These are phyloP conservation scores for Meta bourneti DNA, from an alignment of 2,888 invertebrate species.

Conservation along the genomic window DNA sequence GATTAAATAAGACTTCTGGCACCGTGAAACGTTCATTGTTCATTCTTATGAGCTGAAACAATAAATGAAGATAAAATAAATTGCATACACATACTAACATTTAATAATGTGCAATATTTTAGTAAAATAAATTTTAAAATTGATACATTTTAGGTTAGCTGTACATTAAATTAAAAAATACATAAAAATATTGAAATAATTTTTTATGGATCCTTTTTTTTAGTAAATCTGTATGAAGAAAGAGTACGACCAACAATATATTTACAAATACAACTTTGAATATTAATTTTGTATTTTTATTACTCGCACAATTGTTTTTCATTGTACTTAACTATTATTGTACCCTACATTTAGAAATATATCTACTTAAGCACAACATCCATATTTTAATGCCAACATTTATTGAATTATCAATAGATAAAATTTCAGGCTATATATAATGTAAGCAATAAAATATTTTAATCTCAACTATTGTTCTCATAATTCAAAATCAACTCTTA, in stretches of 20 bases:
- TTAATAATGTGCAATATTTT: not conserved
- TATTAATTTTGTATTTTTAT: no score
- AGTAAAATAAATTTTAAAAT: not conserved
- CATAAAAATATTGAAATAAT: not conserved
- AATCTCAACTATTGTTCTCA: no score
- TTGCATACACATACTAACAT: not conserved
- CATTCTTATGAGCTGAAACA: conserved; percentile 85
- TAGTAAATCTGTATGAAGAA: not conserved
- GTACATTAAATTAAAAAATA: not conserved
- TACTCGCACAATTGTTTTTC: no score
- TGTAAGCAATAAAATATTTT: no score
- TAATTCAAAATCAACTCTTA: no score
- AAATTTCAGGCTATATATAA: no score
- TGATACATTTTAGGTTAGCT: not conserved
- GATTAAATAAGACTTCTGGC: conserved; percentile 96
- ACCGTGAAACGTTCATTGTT: conserved; percentile 96
- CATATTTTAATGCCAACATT: no score
- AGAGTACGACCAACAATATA: not conserved
- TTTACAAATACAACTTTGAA: no score
- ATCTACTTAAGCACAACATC: no score
- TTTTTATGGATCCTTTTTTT: not conserved
- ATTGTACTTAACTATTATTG: no score
- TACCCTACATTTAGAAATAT: no score
- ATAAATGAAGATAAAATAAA: not conserved
- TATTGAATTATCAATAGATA: no score